Base-by-base conservation (phyloP, 2,888 invertebrate genomes). In the Yponomeuta plumbellus region DNA sequence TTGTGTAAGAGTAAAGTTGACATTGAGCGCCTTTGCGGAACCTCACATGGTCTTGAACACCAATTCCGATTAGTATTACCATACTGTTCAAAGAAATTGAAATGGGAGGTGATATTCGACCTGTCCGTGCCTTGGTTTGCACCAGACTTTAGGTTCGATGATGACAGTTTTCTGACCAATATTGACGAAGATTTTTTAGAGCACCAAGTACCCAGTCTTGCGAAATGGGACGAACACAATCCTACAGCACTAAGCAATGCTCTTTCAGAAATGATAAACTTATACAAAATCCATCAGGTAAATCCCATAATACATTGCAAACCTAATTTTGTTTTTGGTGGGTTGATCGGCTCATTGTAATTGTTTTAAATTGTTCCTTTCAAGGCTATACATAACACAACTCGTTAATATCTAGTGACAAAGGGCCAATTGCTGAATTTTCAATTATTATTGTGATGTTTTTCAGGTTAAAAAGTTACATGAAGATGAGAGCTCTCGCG, bases 141-240 rank as follows among this genome's bases (percentile, higher is more conserved):
- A 6, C 95, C 96, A 1, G 96, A 96, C 79, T 95, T 96, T 76
- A 91, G 94, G 74, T 95, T 96, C 80, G 93, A 94, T 71, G 94
- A 95, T 79, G 93, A 93, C 58, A 88, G 85, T 64, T 96, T 96
- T 80, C 81, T 94, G 34, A 90, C 85, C 66, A 93, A 92, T 77
- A 86, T 93, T 61, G 92, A 94, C 75, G 82, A 92, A 66, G 84
- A 93, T 66, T 83, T 84, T 66, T 81, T 94, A 44, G 85, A 86
- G 66, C 80, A 85, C 65, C 79, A 91, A 74, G 76, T 94, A 52
- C 94, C 94, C 20, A 93, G 93, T 76, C 85, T 95, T 66, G 85
- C 89, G 5, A 90, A 92, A 65, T 96, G 95, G 95, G 88, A 95
- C 83, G 85, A 92, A 70, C 86, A 83, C 68, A 88, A 95, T 74